These are phyloP conservation scores for Caenorhabditis tropicalis DNA, from an alignment of 1,140 invertebrate genomes.

Conservation along the genomic window DNA sequence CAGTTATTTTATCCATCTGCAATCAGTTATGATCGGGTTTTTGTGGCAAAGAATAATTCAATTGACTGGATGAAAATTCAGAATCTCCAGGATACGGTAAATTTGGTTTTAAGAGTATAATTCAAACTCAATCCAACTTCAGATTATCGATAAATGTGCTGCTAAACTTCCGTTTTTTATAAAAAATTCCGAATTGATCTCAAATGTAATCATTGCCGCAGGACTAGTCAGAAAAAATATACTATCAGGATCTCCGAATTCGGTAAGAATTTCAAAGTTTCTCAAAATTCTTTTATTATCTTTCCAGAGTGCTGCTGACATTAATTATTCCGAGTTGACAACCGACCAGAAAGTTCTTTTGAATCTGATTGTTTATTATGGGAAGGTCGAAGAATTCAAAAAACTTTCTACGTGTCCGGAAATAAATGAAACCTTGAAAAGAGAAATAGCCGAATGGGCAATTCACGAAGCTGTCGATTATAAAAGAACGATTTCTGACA, in stretches of 20 bases:
- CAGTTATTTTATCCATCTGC: conserved; percentile 25
- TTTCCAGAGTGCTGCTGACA: not conserved
- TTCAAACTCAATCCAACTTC: not conserved
- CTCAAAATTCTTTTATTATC: not conserved
- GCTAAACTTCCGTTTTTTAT: not conserved
- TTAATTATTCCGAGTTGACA: not conserved
- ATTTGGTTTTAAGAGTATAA: not conserved
- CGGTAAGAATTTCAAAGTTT: not conserved
- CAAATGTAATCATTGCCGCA: not conserved
- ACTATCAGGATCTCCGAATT: conserved; percentile 16
- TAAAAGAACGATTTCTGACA: not conserved
- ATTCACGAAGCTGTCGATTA: not conserved
- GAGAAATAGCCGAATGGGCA: not conserved
- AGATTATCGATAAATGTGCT: conserved; percentile 9
- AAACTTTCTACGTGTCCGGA: not conserved
- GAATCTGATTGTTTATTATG: not conserved
- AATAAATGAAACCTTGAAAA: not conserved
- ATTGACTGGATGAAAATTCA: conserved; percentile 34
- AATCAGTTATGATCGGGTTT: not conserved
- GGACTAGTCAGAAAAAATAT: not conserved
- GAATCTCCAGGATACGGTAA: conserved; percentile 29
- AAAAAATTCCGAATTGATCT: not conserved
- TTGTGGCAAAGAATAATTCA: not conserved
- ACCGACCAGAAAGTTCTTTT: not conserved
- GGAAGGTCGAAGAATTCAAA: not conserved